phyloP scores from a whole-genome alignment of 2,113 vertebrate genomes.

The Amblyopsis rosae region DNA sequence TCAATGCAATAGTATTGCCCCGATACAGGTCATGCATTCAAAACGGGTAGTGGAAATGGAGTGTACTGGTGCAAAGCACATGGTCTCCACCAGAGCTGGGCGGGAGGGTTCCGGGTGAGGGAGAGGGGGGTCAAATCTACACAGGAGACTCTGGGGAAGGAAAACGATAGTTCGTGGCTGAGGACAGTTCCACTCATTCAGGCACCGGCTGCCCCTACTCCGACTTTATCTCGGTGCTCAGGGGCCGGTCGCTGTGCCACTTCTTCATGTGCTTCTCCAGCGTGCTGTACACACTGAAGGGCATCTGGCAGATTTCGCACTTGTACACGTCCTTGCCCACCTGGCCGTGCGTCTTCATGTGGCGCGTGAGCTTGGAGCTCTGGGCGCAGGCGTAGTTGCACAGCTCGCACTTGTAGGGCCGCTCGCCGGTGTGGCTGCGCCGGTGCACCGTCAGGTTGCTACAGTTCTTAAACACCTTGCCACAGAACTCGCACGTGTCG shows the following conservation, averaged over 20 bases:
- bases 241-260: conserved; percentile 99
- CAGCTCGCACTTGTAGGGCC: conserved; percentile 99
- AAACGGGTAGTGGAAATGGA: conserved; percentile 88
- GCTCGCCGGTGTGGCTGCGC: conserved; percentile 99
- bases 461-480: conserved; percentile 99
- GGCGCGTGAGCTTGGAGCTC: conserved; percentile 99
- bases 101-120: conserved; percentile 82
- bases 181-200: conserved; percentile 64
- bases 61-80: conserved; percentile 98
- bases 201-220: conserved; percentile 86
- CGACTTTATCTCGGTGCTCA: conserved; percentile 99
- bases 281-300: conserved; percentile 99
- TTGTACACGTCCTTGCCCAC: conserved; percentile 99
- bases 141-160: conserved; percentile 68
- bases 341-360: conserved; percentile 99
- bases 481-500: conserved; percentile 99
- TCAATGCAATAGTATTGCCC: conserved; percentile 99
- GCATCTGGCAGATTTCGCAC: conserved; percentile 99
- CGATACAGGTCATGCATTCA: conserved; percentile 99
- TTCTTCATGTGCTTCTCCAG: conserved; percentile 99
- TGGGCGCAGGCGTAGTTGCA: conserved; percentile 99
- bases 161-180: conserved; percentile 62
- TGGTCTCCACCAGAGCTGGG: conserved; percentile 88
- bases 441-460: conserved; percentile 99
- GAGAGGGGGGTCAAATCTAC: conserved; percentile 84